These are phyloP conservation scores for Clarias magur DNA, from an alignment of 2,113 vertebrate genomes.

Conservation along the genomic window DNA sequence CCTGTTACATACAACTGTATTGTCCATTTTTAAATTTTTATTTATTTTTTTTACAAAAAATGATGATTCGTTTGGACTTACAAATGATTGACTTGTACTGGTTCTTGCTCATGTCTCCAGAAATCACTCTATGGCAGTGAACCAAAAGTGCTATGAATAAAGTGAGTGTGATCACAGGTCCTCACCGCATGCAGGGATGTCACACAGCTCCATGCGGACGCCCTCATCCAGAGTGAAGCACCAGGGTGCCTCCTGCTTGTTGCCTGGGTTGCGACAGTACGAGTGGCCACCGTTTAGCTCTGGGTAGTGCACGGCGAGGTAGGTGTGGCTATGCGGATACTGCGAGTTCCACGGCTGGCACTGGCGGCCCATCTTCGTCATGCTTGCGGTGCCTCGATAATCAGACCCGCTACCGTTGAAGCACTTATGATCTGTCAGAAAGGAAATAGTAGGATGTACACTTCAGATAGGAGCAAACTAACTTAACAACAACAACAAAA, in stretches of 20 bases:
- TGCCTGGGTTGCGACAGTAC: constrained; percentile 96
- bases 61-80: too few relatives aligned
- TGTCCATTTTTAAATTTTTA: background rate
- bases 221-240: constrained; percentile 96
- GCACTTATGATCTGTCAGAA: constrained; percentile 88
- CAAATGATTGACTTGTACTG: too few relatives aligned
- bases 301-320: constrained; percentile 82
- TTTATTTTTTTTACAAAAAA: background rate
- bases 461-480: too few relatives aligned
- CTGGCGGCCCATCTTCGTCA: constrained; percentile 90
- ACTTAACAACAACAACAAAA: background rate
- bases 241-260: constrained; percentile 93
- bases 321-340: constrained; percentile 95
- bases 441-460: background rate
- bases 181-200: constrained; percentile 91
- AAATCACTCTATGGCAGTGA: background rate
- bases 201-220: constrained; percentile 91
- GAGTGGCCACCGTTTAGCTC: constrained; percentile 97
- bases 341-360: constrained; percentile 99
- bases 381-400: constrained; percentile 90
- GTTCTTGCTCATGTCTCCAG: too few relatives aligned
- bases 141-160: background rate
- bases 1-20: background rate
- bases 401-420: constrained; percentile 90
- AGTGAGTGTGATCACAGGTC: background rate